These are phyloP conservation scores for Coreius guichenoti DNA, from an alignment of 2,797 vertebrate genomes.

Conservation along the genomic window DNA sequence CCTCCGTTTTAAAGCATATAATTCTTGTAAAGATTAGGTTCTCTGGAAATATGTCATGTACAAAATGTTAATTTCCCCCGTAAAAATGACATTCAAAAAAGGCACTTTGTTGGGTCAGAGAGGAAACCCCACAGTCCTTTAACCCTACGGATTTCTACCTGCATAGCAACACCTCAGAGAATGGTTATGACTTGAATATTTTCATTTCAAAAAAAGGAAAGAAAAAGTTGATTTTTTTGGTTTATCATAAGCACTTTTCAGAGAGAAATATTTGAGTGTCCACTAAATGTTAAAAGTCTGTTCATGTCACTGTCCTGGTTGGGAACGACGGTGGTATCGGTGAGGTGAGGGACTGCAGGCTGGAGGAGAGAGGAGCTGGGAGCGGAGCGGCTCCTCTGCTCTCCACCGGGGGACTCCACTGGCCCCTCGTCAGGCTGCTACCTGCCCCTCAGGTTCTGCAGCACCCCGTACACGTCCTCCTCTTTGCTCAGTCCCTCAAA, in stretches of 20 bases:
- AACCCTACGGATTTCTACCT: constrained; percentile 78
- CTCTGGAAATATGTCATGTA: constrained; percentile 90
- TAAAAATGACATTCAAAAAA: constrained; percentile 97
- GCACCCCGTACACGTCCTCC: constrained; percentile 92
- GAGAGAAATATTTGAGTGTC: constrained; percentile 52
- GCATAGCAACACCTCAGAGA: constrained; percentile 85
- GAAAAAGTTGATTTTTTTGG: constrained; percentile 67
- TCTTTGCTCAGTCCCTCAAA: constrained; percentile 96
- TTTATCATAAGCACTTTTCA: constrained; percentile 81
- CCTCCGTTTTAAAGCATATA: constrained; percentile 87
- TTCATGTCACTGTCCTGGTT: constrained; percentile 32
- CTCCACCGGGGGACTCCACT: constrained; percentile 24
- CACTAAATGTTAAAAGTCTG: constrained; percentile 71
- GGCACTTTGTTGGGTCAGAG: constrained; percentile 97
- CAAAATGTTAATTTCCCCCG: constrained; percentile 83
- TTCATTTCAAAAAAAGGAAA: constrained; percentile 73
- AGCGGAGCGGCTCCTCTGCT: not conserved
- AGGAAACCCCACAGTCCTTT: constrained; percentile 85
- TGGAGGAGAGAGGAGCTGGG: constrained; percentile 23
- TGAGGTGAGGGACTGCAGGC: constrained; percentile 40
- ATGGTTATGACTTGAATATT: constrained; percentile 70
- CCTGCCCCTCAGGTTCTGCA: constrained; percentile 92
- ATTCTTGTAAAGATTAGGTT: constrained; percentile 85
- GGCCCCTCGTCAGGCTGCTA: constrained; percentile 79
- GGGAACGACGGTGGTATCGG: constrained; percentile 19